Base-by-base conservation (phyloP, 2,888 invertebrate genomes). In the Eustalomyia histrio region DNA sequence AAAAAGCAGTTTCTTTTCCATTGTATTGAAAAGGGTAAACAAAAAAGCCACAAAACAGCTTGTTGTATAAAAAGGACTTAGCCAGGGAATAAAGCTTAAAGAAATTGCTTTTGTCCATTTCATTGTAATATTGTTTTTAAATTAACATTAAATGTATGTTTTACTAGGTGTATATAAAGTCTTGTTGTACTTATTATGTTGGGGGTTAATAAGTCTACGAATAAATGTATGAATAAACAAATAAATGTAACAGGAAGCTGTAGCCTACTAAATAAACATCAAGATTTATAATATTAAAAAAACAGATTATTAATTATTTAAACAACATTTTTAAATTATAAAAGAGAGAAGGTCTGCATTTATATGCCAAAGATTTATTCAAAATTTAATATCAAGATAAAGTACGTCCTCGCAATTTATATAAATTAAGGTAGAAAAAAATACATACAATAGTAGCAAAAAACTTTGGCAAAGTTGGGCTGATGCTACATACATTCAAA, bases 1-100 rank as follows among this genome's bases (percentile, higher is more conserved):
- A 39, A 71, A 71, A 76, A 60, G 65, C 71, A 53, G 21, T 47
- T 65, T 53, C 43, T 60, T 43, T 71, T 14, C 21, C 9, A 8
- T 50, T 68, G 10, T 67, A n/a, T 14, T 47, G 18, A 24, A 65
- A 65, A 52, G 35, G 39, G 55, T 17, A 43, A 12, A 52, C 29
- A 53, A 29, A 21, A 24, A 64, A n/a, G n/a, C 69, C 64, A 65
- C 57, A 64, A 58, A 55, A 29, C 24, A 55, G 24, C 12, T 21
- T 2, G 2, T 14, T 24, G 10, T 2, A 24, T 14, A 53, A 55
- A n/a, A 21, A 24, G 18, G 21, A 18, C 10, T 12, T 10, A 76
- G 52, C 50, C 39, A 64, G 50, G 39, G 39, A 39, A 39, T 39
- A 39, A 14, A 39, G 39, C 39, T 39, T 39, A 39, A 39, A 39